Evolutionary conservation across 2,888 invertebrate genomes (phyloP), one percentile per base, ranked within the genome.

Genomic region (Oscheius sp.): DNA sequence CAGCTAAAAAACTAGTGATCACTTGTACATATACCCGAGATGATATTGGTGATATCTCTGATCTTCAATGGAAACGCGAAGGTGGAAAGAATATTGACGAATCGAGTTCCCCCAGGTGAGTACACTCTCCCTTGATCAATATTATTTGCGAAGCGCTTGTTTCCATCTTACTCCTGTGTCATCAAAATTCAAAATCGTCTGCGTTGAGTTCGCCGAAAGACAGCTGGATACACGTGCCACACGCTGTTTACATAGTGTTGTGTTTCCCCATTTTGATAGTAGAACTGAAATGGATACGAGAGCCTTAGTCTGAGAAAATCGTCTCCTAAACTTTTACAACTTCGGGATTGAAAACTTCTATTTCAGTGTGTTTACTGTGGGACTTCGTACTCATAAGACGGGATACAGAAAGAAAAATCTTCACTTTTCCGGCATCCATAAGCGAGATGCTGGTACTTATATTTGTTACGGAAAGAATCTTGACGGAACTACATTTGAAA

Each of bases 51-150:
- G 64, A 77, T 28, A 72, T 72, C 32, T 70, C 74, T 22, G 77
- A 82, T 28, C 66, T 82, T 6, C 65, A 75, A 22, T 82, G 82
- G 82, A 71, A 77, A 38, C 79, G 75, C 32, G 67, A 75, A 38
- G 71, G 71, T 8, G 79, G 78, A 8, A 70, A 74, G 41, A 72
- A 64, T 30, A 80, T 82, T 51, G 80, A 80, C 63, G 75, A 75
- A 47, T 74, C 72, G 47, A 70, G 71, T 50, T 71, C 71, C 22
- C 73, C 77, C 50, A 80, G 80, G 80, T 80, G 59, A 17, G 59
- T 44, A 9, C 32, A 54, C 33, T 33, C 17, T 20, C 3, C 32
- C 12, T 33, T 33, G 28, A 50, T 50, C 50, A 50, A 50, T 50
- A 50, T 14, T n/a, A n/a, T n/a, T n/a, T n/a, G 51, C n/a, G 3